Evolutionary conservation across 2,113 vertebrate species (phyloP), one percentile per base, ranked within the genome.

Genomic region (Protobothrops mucrosquamatus): DNA sequence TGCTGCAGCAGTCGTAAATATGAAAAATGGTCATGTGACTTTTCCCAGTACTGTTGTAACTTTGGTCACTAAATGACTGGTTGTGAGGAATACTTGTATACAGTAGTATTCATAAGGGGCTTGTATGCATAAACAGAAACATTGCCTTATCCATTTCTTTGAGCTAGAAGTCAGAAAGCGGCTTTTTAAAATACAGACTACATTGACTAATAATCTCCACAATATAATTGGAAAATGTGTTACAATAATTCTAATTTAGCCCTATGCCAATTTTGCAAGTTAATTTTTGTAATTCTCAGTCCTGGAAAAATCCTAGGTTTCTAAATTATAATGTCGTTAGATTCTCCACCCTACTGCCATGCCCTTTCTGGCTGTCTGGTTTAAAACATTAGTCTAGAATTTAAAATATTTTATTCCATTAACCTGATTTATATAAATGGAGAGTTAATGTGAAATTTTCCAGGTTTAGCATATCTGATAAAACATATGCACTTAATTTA

Each of bases 401-500:
- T 64, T 59, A 3, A 15, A 86, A 87, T 6, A 43, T 39, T 55
- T 54, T 54, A 11, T 23, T 24, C 46, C 81, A 59, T 85, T 89
- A 15, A 39, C 52, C 6, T 51, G 55, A 34, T 61, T 46, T 51
- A 43, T 89, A 3, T 34, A 51, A 57, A 22, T 0, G 22, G 39
- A 59, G 1, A 23, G 0, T 15, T 22, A n/a, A 22, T 18, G 29
- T n/a, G 69, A 9, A 93, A 15, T 86, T 94, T 85, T 86, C 74
- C 23, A 64, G 14, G 14, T 54, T 85, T 23, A 54, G 48, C 8
- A 24, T 9, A 56, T 89, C 18, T 81, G 39, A 24, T 85, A 57
- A 54, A 61, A 26, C 11, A 22, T 34, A 87, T 89, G 56, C 91
- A 89, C 39, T 81, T 43, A 91, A 92, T n/a, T 91, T 95, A 59